Percentiles rank a stretch among this genome's conserved stretches.
Evolutionary conservation across 2,797 vertebrate genomes (phyloP).

Genomic region (Kryptolebias ocellatus): DNA sequence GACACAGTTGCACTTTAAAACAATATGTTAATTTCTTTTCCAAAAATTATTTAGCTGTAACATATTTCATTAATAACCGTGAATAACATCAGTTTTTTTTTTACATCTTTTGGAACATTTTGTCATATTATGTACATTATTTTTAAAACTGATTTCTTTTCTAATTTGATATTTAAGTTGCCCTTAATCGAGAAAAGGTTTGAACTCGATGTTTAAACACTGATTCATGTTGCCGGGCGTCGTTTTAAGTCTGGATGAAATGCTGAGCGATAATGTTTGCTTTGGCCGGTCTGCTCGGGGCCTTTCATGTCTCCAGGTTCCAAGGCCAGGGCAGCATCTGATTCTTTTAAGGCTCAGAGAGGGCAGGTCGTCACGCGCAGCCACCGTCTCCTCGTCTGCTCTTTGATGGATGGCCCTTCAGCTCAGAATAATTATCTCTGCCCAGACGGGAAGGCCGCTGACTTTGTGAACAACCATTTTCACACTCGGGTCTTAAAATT

Average conservation of each 20-base stretch:
- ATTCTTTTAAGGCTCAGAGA: constrained; percentile 54
- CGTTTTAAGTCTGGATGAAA: constrained; percentile 48
- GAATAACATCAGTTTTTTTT: too few relatives aligned
- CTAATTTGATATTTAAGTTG: neutral
- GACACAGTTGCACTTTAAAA: too few relatives aligned
- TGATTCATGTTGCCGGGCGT: constrained; percentile 23
- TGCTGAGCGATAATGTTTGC: constrained; percentile 55
- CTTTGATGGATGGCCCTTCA: constrained; percentile 81
- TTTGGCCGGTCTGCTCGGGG: constrained; percentile 29
- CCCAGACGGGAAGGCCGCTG: constrained; percentile 33
- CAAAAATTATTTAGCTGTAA: too few relatives aligned
- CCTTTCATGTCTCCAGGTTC: constrained; percentile 70
- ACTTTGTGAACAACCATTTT: constrained; percentile 33
- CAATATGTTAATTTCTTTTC: too few relatives aligned
- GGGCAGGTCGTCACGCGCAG: constrained; percentile 59
- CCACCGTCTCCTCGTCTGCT: constrained; percentile 57
- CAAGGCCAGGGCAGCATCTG: constrained; percentile 65
- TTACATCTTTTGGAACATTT: too few relatives aligned
- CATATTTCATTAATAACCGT: too few relatives aligned
- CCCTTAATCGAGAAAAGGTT: neutral
- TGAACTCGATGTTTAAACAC: constrained; percentile 24
- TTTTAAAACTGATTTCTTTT: neutral
- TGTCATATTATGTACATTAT: too few relatives aligned
- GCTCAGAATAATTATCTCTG: constrained; percentile 70
- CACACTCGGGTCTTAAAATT: constrained; percentile 3